A percentile compares a stretch with the other conserved stretches of the same genome.
Conservation (phyloP, 2,797 vertebrate species). For the Psittacula echo region DNA sequence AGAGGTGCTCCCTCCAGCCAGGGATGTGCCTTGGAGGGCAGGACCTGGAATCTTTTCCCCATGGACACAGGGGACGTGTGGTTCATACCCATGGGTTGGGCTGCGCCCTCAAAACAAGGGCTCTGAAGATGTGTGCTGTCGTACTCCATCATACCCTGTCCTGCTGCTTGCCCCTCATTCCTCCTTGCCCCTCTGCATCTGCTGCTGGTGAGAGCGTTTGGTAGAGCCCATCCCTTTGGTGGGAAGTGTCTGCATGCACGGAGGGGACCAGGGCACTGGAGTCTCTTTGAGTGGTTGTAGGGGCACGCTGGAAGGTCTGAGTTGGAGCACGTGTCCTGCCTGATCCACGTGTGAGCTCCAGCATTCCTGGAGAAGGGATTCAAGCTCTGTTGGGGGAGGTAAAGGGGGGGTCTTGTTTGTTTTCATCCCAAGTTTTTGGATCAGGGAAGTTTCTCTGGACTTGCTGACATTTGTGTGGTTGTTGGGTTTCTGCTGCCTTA, state of each 20-base stretch:
- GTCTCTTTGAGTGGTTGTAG: neutral
- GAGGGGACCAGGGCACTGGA: neutral
- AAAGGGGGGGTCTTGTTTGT: neutral
- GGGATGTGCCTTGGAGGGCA: neutral
- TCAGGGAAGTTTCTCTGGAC: neutral
- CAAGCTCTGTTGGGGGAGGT: neutral
- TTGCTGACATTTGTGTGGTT: neutral
- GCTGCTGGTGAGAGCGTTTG: neutral
- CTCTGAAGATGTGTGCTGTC: fast-evolving
- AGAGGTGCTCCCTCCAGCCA: neutral
- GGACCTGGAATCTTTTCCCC: neutral
- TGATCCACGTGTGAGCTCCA: fast-evolving
- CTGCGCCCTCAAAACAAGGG: neutral
- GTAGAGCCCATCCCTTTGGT: neutral
- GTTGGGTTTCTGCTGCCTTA: neutral
- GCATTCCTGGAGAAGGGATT: neutral
- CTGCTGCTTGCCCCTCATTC: neutral
- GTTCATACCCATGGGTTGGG: neutral
- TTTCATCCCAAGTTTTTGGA: neutral
- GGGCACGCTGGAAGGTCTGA: neutral
- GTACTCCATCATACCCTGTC: neutral
- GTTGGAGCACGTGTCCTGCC: neutral
- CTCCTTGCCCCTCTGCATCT: neutral
- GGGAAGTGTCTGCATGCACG: neutral
- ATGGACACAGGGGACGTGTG: fast-evolving